Conservation (phyloP, 2,113 vertebrate species). For the Cheilinus undulatus region DNA sequence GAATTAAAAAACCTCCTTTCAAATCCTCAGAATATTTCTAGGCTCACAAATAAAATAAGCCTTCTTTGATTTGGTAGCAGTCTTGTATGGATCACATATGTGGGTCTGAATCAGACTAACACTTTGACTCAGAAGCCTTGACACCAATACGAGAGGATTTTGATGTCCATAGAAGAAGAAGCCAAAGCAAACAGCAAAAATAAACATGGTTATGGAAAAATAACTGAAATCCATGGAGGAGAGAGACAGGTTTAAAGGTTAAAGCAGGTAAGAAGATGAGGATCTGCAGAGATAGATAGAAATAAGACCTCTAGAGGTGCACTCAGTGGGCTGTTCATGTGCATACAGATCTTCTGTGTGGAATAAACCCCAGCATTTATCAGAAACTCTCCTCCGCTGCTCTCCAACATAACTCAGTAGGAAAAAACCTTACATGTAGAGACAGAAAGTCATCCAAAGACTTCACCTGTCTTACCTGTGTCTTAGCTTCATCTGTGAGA, state of each 20-base stretch:
- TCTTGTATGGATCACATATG: conserved; percentile 13
- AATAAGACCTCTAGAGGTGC: conserved; percentile 28
- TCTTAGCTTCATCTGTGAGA: conserved; percentile 71
- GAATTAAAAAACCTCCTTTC: too few species aligned
- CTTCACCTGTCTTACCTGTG: conserved; percentile 82
- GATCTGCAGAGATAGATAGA: too few species aligned
- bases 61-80: too few species aligned
- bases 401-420: too few species aligned
- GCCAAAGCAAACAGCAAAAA: conserved; percentile 28
- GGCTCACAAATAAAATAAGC: too few species aligned
- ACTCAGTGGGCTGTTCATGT: neutral
- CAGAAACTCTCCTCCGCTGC: too few species aligned
- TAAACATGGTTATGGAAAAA: neutral
- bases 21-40: too few species aligned
- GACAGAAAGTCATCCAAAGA: too few species aligned
- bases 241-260: neutral
- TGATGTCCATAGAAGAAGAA: conserved; percentile 11
- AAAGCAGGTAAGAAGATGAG: neutral
- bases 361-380: conserved; percentile 1
- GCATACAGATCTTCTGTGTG: conserved; percentile 15
- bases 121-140: conserved; percentile 23
- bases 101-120: conserved; percentile 13
- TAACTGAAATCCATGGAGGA: neutral
- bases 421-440: too few species aligned
- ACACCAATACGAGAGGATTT: conserved; percentile 21